phyloP scores from a whole-genome alignment of 2,888 invertebrate genomes.

The Eupeodes luniger region DNA sequence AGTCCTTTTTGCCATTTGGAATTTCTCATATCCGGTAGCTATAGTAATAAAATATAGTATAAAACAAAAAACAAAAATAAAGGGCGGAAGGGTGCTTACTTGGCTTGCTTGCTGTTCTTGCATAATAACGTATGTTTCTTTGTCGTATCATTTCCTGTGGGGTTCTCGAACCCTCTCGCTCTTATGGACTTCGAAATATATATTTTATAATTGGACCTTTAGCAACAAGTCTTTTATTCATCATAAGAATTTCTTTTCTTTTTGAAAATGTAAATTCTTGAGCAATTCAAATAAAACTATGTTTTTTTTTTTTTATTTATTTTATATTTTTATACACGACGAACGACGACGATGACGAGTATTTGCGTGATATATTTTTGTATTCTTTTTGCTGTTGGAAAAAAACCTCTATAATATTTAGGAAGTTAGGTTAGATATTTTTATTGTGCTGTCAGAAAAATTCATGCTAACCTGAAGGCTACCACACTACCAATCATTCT shows the following conservation, averaged over 20 bases:
- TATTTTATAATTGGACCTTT: conserved; percentile 50
- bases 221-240: conserved; percentile 63
- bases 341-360: not conserved
- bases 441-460: conserved; percentile 25
- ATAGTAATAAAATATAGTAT: conserved; percentile 4
- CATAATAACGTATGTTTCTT: conserved; percentile 41
- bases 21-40: conserved; percentile 63
- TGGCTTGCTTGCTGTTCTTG: not conserved
- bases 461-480: not conserved
- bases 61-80: conserved; percentile 1
- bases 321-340: conserved; percentile 7
- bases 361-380: conserved; percentile 52
- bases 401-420: conserved; percentile 25
- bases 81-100: not conserved
- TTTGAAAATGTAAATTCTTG: conserved; percentile 37
- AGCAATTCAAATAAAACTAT: conserved; percentile 45
- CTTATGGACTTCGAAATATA: not conserved
- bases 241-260: not conserved
- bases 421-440: conserved; percentile 15
- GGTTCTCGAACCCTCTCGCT: not conserved
- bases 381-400: not conserved
- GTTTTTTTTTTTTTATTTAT: too few relatives aligned
- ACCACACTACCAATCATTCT: not conserved
- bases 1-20: conserved; percentile 53
- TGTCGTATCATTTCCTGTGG: conserved; percentile 42